These are phyloP conservation scores for Entomyzon cyanotis DNA, from an alignment of 2,113 vertebrate genomes.

Conservation along the genomic window DNA sequence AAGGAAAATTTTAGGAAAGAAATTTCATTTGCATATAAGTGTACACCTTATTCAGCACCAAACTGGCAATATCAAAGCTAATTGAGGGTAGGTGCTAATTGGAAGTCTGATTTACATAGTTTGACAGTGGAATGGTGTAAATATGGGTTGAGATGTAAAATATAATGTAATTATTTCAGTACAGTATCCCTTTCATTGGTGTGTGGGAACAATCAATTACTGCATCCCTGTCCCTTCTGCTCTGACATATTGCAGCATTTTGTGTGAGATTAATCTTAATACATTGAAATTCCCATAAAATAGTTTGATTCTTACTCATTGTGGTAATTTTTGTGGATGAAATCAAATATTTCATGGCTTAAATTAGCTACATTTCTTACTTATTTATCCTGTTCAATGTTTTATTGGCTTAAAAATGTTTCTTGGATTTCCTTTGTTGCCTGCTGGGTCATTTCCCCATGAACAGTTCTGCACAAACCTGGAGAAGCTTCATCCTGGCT, in stretches of 20 bases:
- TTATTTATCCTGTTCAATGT: not conserved
- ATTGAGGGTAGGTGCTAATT: not conserved
- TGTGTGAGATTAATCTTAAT: not conserved
- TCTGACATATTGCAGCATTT: not conserved
- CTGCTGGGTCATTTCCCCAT: not conserved
- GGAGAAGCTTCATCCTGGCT: not conserved
- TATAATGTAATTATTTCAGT: not conserved
- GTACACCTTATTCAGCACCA: slow-evolving; percentile 25
- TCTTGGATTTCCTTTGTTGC: not conserved
- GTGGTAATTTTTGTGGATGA: not conserved
- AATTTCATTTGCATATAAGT: slow-evolving; percentile 48
- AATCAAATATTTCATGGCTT: not conserved
- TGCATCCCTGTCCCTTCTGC: not conserved
- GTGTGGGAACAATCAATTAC: not conserved
- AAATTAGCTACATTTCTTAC: not conserved
- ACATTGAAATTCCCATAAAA: not conserved
- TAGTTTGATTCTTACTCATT: not conserved
- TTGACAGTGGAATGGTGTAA: not conserved
- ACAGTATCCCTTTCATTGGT: not conserved
- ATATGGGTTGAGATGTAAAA: not conserved
- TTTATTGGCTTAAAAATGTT: not conserved
- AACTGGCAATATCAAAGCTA: slow-evolving; percentile 22
- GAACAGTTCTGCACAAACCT: not conserved
- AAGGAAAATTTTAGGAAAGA: not conserved
- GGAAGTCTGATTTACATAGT: slow-evolving; percentile 42